A percentile compares a stretch with the other conserved stretches of the same genome.
phyloP scores from a whole-genome alignment of 2,113 vertebrate genomes.

The Catharus fuscescens region DNA sequence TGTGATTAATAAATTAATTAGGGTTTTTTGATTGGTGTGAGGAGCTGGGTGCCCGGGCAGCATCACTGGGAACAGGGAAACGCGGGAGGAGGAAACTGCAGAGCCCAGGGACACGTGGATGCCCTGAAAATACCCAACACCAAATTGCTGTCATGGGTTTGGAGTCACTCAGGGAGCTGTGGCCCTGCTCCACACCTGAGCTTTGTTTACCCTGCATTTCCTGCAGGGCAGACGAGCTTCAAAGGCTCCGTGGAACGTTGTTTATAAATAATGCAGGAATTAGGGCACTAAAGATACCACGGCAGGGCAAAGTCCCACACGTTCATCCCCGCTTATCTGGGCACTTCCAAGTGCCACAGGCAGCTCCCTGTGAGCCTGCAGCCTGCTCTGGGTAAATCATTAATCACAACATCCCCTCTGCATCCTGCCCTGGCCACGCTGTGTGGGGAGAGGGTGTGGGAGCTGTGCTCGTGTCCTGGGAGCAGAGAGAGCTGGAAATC shows the following conservation, averaged over 20 bases:
- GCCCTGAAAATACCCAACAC: fast-evolving
- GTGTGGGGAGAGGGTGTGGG: neutral
- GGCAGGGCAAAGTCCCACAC: conserved; percentile 28
- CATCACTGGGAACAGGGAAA: neutral
- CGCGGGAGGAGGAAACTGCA: neutral
- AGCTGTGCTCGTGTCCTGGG: neutral
- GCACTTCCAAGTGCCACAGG: neutral
- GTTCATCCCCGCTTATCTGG: neutral
- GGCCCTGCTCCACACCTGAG: neutral
- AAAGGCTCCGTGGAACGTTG: neutral
- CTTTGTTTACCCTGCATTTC: neutral
- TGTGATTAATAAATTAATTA: fast-evolving
- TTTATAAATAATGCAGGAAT: neutral
- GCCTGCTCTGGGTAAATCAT: conserved; percentile 9
- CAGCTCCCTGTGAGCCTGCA: neutral
- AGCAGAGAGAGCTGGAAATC: neutral
- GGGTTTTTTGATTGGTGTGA: fast-evolving
- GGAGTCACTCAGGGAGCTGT: neutral
- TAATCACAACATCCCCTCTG: neutral
- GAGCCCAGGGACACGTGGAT: neutral
- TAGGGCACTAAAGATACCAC: neutral
- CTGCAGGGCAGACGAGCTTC: neutral
- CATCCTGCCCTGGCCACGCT: neutral
- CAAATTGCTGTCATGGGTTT: neutral
- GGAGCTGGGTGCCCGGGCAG: neutral